Conservation (phyloP, 2,113 vertebrate genomes). For the Oreochromis spilurus region DNA sequence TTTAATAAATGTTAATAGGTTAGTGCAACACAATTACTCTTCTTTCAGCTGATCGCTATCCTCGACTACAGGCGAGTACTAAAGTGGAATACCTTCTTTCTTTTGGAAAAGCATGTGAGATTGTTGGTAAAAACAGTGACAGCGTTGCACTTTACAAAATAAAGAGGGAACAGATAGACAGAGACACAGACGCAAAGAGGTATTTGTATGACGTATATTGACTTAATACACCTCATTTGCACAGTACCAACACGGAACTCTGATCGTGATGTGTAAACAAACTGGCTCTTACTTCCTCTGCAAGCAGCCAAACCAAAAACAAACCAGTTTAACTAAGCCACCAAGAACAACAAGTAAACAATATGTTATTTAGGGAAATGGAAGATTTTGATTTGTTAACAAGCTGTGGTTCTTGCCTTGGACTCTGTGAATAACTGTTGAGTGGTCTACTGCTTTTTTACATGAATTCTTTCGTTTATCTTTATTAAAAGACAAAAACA, state of each 20-base stretch:
- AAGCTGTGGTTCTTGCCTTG: neutral
- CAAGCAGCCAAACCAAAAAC: neutral
- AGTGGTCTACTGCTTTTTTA: neutral
- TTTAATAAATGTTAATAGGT: constrained; percentile 27
- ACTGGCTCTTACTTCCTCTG: neutral
- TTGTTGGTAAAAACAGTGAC: neutral
- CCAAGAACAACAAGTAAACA: neutral
- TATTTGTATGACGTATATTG: neutral
- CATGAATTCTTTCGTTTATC: neutral
- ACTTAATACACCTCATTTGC: neutral
- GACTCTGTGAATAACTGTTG: neutral
- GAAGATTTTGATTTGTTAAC: neutral
- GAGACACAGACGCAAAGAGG: neutral
- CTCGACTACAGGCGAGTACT: neutral
- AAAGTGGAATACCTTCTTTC: constrained; percentile 5
- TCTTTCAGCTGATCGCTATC: neutral
- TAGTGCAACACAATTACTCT: constrained; percentile 29
- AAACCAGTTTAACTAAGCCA: neutral
- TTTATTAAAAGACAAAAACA: neutral
- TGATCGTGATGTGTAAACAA: neutral
- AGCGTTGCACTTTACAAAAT: neutral
- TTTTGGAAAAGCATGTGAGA: neutral
- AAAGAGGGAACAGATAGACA: neutral
- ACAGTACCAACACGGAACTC: neutral
- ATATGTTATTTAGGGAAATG: neutral